Base-by-base conservation (phyloP, 2,888 invertebrate species). In the Andricus quercusramuli region DNA sequence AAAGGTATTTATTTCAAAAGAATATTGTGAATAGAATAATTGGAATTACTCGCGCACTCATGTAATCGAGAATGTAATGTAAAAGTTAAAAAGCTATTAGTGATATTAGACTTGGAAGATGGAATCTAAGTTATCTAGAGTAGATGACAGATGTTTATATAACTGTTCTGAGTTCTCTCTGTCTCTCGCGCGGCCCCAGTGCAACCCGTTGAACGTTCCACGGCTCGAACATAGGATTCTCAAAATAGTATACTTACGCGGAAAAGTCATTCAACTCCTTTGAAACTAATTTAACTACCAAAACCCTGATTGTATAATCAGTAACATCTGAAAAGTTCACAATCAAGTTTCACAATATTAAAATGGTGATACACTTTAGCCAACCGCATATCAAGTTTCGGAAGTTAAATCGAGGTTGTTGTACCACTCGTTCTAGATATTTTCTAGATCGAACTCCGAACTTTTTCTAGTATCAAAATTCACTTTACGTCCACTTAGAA, bases 161-260 rank as follows among this genome's bases (percentile, higher is more conserved):
- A 68, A 68, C 68, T 41, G 41, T 41, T 41, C 41, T 32, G 11
- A 44, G 25, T 47, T 6, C 29, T 25, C 44, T 51, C 44, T 51
- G 22, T 25, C 68, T 17, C 44, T 6, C 51, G 51, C 47, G 15
- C n/a, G 8, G 56, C 56, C 20, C 56, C 9, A 44, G 44, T 68
- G 25, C 47, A 68, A 44, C 44, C 25, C 25, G 68, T 41, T 68
- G 68, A 68, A 47, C 25, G 68, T 47, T 68, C 37, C 68, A 22
- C 47, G 25, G 22, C 25, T 25, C 70, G 20, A 70, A 17, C 25
- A 68, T 70, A 70, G 47, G 47, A 47, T 47, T 70, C 70, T 70
- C 51, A 70, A 70, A 70, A 70, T 70, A 70, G 70, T 47, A 70
- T 41, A 67, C 67, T 41, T 67, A 41, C 67, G n/a, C 37, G 22